phyloP scores from a whole-genome alignment of 2,113 vertebrate genomes.

The Calyptomena viridis region DNA sequence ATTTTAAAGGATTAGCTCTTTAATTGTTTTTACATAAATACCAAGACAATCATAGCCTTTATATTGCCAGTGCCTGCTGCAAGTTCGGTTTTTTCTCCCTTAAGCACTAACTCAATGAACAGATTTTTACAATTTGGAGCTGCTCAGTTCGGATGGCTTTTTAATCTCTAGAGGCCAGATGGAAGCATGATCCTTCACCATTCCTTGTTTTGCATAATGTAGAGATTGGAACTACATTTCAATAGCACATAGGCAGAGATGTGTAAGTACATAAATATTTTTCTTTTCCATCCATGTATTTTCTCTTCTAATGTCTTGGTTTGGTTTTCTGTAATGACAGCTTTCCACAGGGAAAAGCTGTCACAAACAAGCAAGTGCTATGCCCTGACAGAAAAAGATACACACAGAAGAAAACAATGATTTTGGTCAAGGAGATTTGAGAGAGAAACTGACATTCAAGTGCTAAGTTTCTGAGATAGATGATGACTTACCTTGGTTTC shows the following conservation, averaged over 20 bases:
- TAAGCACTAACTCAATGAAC: background rate
- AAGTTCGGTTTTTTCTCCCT: background rate
- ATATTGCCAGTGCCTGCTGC: background rate
- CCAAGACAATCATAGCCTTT: background rate
- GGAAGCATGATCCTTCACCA: background rate
- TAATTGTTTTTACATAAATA: background rate
- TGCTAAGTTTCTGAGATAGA: background rate
- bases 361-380: background rate
- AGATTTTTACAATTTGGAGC: background rate
- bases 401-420: background rate
- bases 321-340: background rate
- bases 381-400: background rate
- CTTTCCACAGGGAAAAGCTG: background rate
- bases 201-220: background rate
- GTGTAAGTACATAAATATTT: background rate
- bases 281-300: background rate
- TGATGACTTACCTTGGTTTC: background rate
- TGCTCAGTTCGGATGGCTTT: background rate
- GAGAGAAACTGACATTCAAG: background rate
- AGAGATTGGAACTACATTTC: background rate
- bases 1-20: background rate
- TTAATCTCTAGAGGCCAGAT: slow-evolving; percentile 45
- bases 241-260: background rate
- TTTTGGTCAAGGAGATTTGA: background rate
- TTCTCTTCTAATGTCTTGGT: background rate